Base-by-base conservation (phyloP, 2,113 vertebrate genomes). In the Solea senegalensis region DNA sequence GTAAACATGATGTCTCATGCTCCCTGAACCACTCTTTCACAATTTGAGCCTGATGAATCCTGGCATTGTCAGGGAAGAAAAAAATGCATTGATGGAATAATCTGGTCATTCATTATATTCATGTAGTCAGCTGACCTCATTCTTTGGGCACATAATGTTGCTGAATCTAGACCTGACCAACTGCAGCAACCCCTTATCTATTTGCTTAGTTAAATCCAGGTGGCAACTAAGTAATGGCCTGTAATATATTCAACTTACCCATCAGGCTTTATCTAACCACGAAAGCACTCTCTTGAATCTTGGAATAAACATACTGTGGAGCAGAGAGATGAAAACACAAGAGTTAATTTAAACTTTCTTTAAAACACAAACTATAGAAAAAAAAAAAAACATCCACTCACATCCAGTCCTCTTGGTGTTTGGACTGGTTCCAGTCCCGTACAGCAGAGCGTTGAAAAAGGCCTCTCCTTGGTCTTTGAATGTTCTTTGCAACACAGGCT, bases 401-500 rank as follows among this genome's bases (percentile, higher is more conserved):
- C 92, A 28, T 80, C 7, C 13, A 80, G 80, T 48, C 46, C 81
- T 71, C 89, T 74, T 34, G 88, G 90, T 9, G 78, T 65, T 0
- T 61, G 65, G 21, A 76, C n/a, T 0, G 86, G 81, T 69, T 88
- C 69, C 0, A 46, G 54, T 21, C 85, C 87, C 0, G 14, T 65
- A 56, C 87, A 89, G 65, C 80, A 91, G 7, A 92, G 89, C 12
- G 85, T 1, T 0, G 81, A 81, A 46, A 93, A 91, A 6, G 92
- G 92, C 59, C 89, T 82, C 26, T 90, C 52, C 52, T 81, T 88
- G 0, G 87, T 91, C 39, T 34, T n/a, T 6, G 84, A 65, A 48
- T 91, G 89, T 53, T 91, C 90, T 71, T 76, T 80, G 67, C 88
- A 91, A 65, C 91, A 92, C 65, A 92, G 74, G 7, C 77, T 69